Base-by-base conservation (phyloP, 2,888 invertebrate species). In the Drosophila sordidula region DNA sequence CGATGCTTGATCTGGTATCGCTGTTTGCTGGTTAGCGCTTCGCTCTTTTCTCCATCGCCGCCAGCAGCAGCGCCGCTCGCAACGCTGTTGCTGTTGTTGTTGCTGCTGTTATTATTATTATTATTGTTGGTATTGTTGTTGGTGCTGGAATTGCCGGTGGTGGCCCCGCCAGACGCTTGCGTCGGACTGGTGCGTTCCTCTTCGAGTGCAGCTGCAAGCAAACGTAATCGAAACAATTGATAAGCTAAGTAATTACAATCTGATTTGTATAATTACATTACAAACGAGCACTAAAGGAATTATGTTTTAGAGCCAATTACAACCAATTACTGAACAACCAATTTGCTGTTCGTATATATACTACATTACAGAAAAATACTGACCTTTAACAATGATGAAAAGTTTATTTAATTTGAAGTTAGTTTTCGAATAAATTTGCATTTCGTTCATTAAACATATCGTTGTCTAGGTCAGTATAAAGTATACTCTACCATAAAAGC, bases 1-100 rank as follows among this genome's bases (percentile, higher is more conserved):
- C 99, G 95, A 93, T 99, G 99, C 93, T 98, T 98, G 93, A 99
- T 95, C 93, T 98, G 98, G 93, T 98, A 98, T 90, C 97, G 95
- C 93, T 98, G 97, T 92, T 97, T 97, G 83, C 95, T 94, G 91
- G 95, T 95, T 90, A 97, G 93, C 94, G 94, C 93, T 95, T 95
- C 90, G 93, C 94, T 75, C 49, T 78, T 80, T 54, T 83, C 79
- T 5, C 72, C 68, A 69, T 78, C 78, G 51, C 67, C 73, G 14
- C 52, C 64, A 41, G 92, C 80, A n/a, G 39, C 47, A 54, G 59
- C 68, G 11, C 67, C 61, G 42, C 65, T 73, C 11, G 69, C 54
- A 47, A 49, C 49, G 46, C 75, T 80, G 52, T 55, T 66, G 38
- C 39, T 66, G 46, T 57, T 64, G 34, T 47, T 64, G 9, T 58